Percentiles rank a stretch among this genome's conserved stretches.
phyloP scores from a whole-genome alignment of 2,888 invertebrate species.

The Chymomyza fuscimana region DNA sequence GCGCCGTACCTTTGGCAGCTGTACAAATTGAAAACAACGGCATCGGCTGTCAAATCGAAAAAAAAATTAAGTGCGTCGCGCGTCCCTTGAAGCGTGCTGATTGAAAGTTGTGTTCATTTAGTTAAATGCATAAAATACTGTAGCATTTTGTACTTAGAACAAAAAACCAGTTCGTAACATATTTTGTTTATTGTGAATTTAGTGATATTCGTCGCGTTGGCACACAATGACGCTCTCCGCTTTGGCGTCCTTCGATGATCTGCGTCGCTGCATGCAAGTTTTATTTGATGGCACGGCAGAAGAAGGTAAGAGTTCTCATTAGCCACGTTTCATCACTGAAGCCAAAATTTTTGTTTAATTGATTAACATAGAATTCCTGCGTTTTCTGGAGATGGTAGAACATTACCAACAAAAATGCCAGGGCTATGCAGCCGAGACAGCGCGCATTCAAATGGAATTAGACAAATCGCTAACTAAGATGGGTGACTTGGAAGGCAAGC shows the following conservation, averaged over 20 bases:
- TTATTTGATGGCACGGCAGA: conserved; percentile 85
- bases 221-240: conserved; percentile 81
- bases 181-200: background rate
- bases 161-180: background rate
- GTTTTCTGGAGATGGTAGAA: conserved; percentile 87
- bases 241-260: conserved; percentile 86
- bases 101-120: conserved; percentile 24
- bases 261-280: conserved; percentile 84
- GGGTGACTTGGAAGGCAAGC: conserved; percentile 88
- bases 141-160: background rate
- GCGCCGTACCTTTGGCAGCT: conserved; percentile 1
- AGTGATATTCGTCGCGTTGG: background rate
- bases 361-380: conserved; percentile 84
- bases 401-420: conserved; percentile 86
- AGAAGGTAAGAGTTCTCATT: conserved; percentile 82
- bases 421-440: conserved; percentile 86
- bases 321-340: background rate
- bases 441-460: conserved; percentile 85
- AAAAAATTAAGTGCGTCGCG: conserved; percentile 58
- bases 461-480: conserved; percentile 87
- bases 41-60: conserved; percentile 34
- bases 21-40: conserved; percentile 62
- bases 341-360: background rate
- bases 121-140: background rate
- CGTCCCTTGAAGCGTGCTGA: conserved; percentile 60